A percentile compares a stretch with the other conserved stretches of the same genome.
phyloP scores from a whole-genome alignment of 2,888 invertebrate species.

The Amblyjoppa fuscipennis region DNA sequence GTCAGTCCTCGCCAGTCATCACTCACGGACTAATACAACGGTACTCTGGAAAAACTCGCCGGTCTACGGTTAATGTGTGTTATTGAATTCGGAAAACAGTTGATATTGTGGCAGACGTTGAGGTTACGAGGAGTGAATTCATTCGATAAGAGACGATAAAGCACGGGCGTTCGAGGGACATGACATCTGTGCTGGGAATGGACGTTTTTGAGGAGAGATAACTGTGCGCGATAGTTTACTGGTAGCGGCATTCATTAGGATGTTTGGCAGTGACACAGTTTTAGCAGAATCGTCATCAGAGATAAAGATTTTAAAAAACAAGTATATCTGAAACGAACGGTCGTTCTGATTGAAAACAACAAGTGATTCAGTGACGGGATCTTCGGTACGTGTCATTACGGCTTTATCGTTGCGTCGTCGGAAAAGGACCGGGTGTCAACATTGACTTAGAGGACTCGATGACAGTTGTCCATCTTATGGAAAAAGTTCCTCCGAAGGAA shows the following conservation, averaged over 20 bases:
- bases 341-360: neutral
- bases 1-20: conserved; percentile 64
- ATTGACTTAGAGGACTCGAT: neutral
- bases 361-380: conserved; percentile 38
- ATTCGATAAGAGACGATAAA: conserved; percentile 16
- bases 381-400: neutral
- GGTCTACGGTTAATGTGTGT: conserved; percentile 20
- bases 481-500: conserved; percentile 9
- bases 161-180: conserved; percentile 18
- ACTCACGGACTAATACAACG: conserved; percentile 51
- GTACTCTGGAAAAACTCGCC: conserved; percentile 24
- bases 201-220: neutral
- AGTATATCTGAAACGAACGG: neutral
- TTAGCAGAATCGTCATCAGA: neutral
- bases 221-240: conserved; percentile 19
- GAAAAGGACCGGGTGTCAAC: neutral
- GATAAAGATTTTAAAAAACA: neutral
- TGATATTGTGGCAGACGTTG: neutral
- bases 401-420: neutral
- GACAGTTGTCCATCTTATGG: neutral
- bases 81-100: neutral
- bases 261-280: conserved; percentile 41
- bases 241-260: neutral
- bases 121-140: conserved; percentile 30
- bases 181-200: conserved; percentile 30